Evolutionary conservation across 2,797 vertebrate species (phyloP).

Genomic region (Oreochromis grahami): DNA sequence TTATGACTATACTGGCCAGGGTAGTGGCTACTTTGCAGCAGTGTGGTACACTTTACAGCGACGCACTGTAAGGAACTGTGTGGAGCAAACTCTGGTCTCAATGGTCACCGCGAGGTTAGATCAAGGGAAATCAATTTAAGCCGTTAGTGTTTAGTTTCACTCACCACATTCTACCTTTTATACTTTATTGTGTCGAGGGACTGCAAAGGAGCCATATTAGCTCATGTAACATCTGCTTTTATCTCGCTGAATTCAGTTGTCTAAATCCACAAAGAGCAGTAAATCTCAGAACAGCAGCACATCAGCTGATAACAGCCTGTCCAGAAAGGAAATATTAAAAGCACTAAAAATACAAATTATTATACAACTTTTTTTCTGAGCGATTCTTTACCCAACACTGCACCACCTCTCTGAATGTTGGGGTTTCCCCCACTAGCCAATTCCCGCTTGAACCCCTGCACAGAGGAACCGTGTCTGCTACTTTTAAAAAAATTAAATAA

Average conservation of each 20-base stretch:
- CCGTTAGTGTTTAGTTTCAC: neutral
- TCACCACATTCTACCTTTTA: neutral
- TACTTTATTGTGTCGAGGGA: neutral
- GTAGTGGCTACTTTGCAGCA: neutral
- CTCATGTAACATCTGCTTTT: neutral
- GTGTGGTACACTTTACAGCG: neutral
- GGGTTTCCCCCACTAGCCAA: neutral
- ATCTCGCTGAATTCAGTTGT: neutral
- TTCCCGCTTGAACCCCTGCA: neutral
- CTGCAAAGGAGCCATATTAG: neutral
- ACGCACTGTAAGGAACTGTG: neutral
- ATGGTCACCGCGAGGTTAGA: neutral
- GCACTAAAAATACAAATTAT: neutral
- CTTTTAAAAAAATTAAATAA: fast-evolving
- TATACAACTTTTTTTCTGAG: neutral
- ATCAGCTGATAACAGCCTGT: neutral
- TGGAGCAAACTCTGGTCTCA: neutral
- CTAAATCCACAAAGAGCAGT: neutral
- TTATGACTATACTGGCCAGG: neutral
- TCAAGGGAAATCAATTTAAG: neutral
- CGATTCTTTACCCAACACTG: neutral
- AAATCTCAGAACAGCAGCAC: neutral
- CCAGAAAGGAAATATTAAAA: neutral
- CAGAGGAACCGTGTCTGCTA: neutral
- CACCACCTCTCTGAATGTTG: neutral